Percentiles rank a stretch among this genome's conserved stretches.
Conservation (phyloP, 1,140 invertebrate genomes). For the Leptinotarsa texana region DNA sequence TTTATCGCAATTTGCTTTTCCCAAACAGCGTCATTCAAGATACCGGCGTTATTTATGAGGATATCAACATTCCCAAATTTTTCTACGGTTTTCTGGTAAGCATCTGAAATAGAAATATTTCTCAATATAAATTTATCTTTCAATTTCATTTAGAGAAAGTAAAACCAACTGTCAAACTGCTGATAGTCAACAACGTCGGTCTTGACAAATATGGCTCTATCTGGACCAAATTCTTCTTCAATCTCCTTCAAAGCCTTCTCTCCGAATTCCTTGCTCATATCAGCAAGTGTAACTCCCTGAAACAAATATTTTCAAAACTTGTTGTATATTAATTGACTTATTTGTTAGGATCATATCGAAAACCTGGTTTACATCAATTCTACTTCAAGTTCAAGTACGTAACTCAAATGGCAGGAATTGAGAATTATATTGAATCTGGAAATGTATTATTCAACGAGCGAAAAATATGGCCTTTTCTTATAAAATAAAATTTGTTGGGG, state of each 20-base stretch:
- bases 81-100: conserved; percentile 46
- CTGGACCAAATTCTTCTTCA: conserved; percentile 45
- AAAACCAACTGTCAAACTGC: conserved; percentile 45
- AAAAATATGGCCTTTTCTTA: too few species aligned
- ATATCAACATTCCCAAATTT: conserved; percentile 48
- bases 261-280: conserved; percentile 40
- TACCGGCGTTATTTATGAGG: conserved; percentile 56
- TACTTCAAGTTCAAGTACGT: too few species aligned
- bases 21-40: conserved; percentile 58
- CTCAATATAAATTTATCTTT: conserved; percentile 12
- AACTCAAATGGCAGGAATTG: too few species aligned
- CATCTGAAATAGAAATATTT: conserved; percentile 39
- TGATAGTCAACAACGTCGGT: conserved; percentile 41
- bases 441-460: too few species aligned
- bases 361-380: too few species aligned
- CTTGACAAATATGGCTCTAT: conserved; percentile 43
- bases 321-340: too few species aligned
- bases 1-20: conserved; percentile 58
- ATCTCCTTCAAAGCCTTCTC: conserved; percentile 39
- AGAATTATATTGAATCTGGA: too few species aligned
- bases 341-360: too few species aligned
- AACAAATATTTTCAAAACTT: background rate
- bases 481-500: too few species aligned
- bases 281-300: conserved; percentile 48
- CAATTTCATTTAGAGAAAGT: background rate